Evolutionary conservation across 2,888 invertebrate genomes (phyloP), one percentile per base, ranked within the genome.

Genomic region (Achlya flavicornis): DNA sequence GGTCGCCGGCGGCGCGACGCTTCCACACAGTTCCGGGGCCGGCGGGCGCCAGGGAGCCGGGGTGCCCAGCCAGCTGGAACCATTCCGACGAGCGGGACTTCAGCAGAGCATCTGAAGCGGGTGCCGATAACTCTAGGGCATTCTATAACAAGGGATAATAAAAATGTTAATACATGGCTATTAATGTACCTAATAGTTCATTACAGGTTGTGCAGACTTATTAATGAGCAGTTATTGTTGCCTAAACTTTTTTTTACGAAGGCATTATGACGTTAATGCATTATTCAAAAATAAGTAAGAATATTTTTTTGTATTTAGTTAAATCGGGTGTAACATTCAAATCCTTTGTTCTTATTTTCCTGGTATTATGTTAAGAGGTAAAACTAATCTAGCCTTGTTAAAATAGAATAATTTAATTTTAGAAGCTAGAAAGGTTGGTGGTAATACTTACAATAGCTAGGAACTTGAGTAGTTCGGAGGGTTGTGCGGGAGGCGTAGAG

Each of bases 21-120:
- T 99, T 99, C 96, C 98, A 98, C 62, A 99, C 98, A 14, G 98
- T 98, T 68, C 98, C 98, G 11, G 98, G 97, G 0, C 98, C 97
- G 0, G 98, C 98, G 5, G 98, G 98, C 0, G 98, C 98, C 90
- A 99, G 96, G 72, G 98, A 97, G 70, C 98, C 98, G 64, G 97
- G 97, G 91, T 99, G 99, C 0, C 98, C 99, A 14, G 98, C 97
- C 70, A 99, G 92, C 90, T 98, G 98, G 89, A 98, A 97, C 98
- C 98, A 98, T 77, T 94, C 94, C 66, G 94, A 93, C 58, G 94
- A 94, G 72, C 95, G 94, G 70, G 96, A 96, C 83, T 96, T 97
- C 74, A 98, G 90, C 60, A 98, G 92, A 63, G 97, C 95, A 82
- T 98, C 98, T 78, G 97, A 97, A 66, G 98, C 98, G 60, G 98